Base-by-base conservation (phyloP, 2,888 invertebrate species). In the Exephanes ischioxanthus region DNA sequence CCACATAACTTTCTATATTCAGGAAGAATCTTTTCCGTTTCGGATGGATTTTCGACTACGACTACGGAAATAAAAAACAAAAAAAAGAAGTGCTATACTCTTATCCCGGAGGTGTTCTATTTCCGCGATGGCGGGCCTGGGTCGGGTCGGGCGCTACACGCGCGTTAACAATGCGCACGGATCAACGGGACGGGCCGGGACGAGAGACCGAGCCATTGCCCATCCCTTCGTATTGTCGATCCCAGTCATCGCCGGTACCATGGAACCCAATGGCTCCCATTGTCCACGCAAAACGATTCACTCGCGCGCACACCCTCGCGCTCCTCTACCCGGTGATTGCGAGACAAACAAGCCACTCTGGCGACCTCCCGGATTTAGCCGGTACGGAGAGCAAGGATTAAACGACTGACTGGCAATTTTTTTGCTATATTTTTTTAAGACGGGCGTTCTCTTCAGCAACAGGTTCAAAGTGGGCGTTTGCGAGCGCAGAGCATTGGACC, bases 141-240 rank as follows among this genome's bases (percentile, higher is more conserved):
- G 51, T 33, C 53, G 67, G n/a, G 67, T 67, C 58, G 58, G 53
- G 7, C 33, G 22, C 48, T 45, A 53, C 19, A 37, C 19, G 84
- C 71, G 85, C 86, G 58, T 81, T 82, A 78, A 86, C 87, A 87
- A 87, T 85, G 82, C 83, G 70, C 86, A 80, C 81, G 82, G 83
- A 33, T 37, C 45, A 71, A 37, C 48, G 71, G 70, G 87, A 76
- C 84, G 82, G 84, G 85, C 83, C 84, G 83, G 86, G 85, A 86
- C 87, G 86, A 87, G 86, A 84, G 81, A 71, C 89, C 75, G 87
- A 67, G 87, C 85, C 41, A 78, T 70, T 76, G 92, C 92, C 92
- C 90, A 91, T 91, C 92, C 92, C 67, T 79, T 86, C 26, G 75
- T 68, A 80, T 67, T 30, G 83, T 81, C 79, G 73, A 71, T 73